Base-by-base conservation (phyloP, 2,797 vertebrate genomes). In the Gymnothorax reevesii region DNA sequence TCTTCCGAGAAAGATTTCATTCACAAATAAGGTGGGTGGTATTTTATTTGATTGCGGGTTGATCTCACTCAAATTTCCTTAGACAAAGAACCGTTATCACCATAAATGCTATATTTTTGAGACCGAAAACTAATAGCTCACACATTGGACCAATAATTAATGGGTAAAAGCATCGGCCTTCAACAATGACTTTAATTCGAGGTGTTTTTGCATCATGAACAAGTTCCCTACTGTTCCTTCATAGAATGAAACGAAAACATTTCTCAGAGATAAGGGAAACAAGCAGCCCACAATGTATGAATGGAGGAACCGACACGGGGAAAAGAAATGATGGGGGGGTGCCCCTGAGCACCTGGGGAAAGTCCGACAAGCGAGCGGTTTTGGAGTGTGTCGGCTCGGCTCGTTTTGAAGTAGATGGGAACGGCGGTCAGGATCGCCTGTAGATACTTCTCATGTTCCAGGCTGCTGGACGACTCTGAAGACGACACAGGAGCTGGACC, bases 381-480 rank as follows among this genome's bases (percentile, higher is more conserved):
- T 85, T 97, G 96, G 59, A 98, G 94, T 2, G 97, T 97, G 90
- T 93, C 97, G 91, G 91, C 97, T 90, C 97, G 96, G 86, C 97
- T 98, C 89, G 95, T 95, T 94, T 97, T 99, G 95, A 96, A 97
- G 94, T 98, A 95, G 91, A 97, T 88, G 15, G 98, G 98, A 91
- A 99, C 97, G 89, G 98, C 97, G 93, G 93, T 96, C 84, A 99
- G 94, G 91, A 99, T 96, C 86, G 98, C 98, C 91, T 98, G 98
- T 15, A 99, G 96, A 92, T 99, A 99, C 87, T 99, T 99, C 87
- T 99, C 99, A 90, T 99, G 98, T 90, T 99, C 99, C 88, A 99
- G 97, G 90, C 98, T 99, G 94, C 97, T 99, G 90, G 98, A 99
- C 0, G 96, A 98, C 89, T 99, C 99, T 2, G 99, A 96, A 25